Conservation (phyloP, 2,888 invertebrate species). For the Thymelicus sylvestris region DNA sequence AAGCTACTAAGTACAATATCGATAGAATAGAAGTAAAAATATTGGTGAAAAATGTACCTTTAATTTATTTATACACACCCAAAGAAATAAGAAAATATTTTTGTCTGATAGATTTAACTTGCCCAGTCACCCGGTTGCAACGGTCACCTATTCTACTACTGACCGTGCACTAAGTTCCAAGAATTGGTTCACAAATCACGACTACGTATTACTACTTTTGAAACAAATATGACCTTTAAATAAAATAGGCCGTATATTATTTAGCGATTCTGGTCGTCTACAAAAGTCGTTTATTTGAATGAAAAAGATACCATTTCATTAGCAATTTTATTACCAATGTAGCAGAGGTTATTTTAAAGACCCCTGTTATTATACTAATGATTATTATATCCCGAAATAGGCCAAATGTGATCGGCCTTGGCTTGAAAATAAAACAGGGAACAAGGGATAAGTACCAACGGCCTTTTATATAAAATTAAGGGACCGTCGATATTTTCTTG, state of each 20-base stretch:
- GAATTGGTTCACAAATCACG: too few species aligned
- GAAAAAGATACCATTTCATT: slow-evolving; percentile 3
- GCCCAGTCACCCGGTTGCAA: too few species aligned
- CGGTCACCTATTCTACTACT: too few species aligned
- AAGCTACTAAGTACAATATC: too few species aligned
- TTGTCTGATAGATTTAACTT: too few species aligned
- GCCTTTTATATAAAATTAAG: slow-evolving; percentile 22
- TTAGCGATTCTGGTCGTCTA: not conserved
- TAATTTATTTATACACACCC: too few species aligned
- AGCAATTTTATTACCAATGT: slow-evolving; percentile 11
- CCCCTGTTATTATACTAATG: not conserved
- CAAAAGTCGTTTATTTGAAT: not conserved
- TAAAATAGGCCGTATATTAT: not conserved
- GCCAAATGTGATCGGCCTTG: not conserved
- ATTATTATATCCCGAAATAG: slow-evolving; percentile 8
- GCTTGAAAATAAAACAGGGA: slow-evolving; percentile 16
- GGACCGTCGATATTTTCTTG: slow-evolving; percentile 1
- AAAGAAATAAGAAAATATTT: too few species aligned
- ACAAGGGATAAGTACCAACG: slow-evolving; percentile 13
- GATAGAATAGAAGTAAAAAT: too few species aligned
- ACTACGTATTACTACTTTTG: not conserved
- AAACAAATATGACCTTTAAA: not conserved
- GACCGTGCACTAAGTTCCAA: too few species aligned
- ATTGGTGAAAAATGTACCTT: too few species aligned
- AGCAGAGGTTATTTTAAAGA: slow-evolving; percentile 2